These are phyloP conservation scores for Ptiloglossa arizonensis DNA, from an alignment of 1,140 invertebrate genomes.

Conservation along the genomic window DNA sequence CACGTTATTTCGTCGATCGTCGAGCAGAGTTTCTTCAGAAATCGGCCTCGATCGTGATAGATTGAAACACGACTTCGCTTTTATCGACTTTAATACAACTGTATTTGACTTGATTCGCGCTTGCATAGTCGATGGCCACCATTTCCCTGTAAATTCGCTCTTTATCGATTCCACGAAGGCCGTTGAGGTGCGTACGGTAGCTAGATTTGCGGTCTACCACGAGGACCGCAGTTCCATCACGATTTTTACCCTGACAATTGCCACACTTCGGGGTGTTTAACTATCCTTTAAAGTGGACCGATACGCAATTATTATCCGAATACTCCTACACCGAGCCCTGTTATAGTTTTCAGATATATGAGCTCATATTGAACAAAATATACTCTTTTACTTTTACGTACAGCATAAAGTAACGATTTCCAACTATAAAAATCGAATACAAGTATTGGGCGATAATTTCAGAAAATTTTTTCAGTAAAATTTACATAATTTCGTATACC, in stretches of 20 bases:
- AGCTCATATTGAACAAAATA: too few species aligned
- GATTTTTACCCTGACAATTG: slow-evolving; percentile 59
- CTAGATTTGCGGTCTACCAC: slow-evolving; percentile 64
- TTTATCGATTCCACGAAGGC: slow-evolving; percentile 64
- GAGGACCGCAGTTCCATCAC: slow-evolving; percentile 61
- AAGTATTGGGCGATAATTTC: too few species aligned
- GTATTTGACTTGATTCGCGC: slow-evolving; percentile 54
- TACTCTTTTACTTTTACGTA: too few species aligned
- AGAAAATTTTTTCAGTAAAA: too few species aligned
- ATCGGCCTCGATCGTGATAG: slow-evolving; percentile 22
- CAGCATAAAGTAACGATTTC: too few species aligned
- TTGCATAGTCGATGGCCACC: slow-evolving; percentile 37
- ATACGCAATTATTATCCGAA: slow-evolving; percentile 36
- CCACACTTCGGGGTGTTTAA: slow-evolving; percentile 63
- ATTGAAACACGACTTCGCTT: slow-evolving; percentile 35
- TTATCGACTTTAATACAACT: slow-evolving; percentile 35
- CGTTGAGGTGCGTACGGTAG: slow-evolving; percentile 51
- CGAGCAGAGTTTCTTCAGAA: neutral
- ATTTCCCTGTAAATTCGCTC: slow-evolving; percentile 44
- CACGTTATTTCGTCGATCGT: too few species aligned
- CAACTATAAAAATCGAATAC: too few species aligned
- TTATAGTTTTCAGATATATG: neutral
- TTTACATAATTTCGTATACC: too few species aligned
- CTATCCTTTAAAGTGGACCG: slow-evolving; percentile 60
- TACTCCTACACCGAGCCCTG: neutral